phyloP scores from a whole-genome alignment of 2,113 vertebrate genomes.

The Osmerus mordax region DNA sequence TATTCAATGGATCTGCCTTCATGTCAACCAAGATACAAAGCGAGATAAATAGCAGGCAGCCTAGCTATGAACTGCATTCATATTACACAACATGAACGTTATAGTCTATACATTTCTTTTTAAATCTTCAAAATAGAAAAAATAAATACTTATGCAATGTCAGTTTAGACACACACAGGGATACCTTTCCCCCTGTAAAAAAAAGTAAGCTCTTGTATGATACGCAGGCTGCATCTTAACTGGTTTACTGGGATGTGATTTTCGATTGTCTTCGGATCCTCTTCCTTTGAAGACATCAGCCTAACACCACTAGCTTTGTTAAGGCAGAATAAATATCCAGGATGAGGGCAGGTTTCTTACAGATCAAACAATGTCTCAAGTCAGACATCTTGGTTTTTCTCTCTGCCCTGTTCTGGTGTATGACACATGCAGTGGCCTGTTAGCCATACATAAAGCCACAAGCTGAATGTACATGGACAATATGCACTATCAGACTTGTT shows the following conservation, averaged over 20 bases:
- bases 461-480: not conserved
- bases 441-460: slow-evolving; percentile 3
- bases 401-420: slow-evolving; percentile 11
- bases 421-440: slow-evolving; percentile 19
- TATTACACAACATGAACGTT: too few relatives aligned
- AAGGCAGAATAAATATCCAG: slow-evolving; percentile 48
- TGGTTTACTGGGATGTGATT: not conserved
- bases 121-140: too few relatives aligned
- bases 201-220: too few relatives aligned
- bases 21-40: not conserved
- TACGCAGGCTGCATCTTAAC: too few relatives aligned
- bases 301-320: slow-evolving; percentile 47
- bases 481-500: slow-evolving; percentile 5
- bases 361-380: not conserved
- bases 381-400: not conserved
- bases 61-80: too few relatives aligned
- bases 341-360: slow-evolving; percentile 25
- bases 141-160: too few relatives aligned
- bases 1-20: not conserved
- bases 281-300: not conserved
- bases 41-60: not conserved
- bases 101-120: too few relatives aligned
- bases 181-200: too few relatives aligned
- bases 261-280: not conserved
- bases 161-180: too few relatives aligned